A percentile compares a stretch with the other conserved stretches of the same genome.
Evolutionary conservation across 2,113 vertebrate species (phyloP).

Genomic region (Gadus macrocephalus): DNA sequence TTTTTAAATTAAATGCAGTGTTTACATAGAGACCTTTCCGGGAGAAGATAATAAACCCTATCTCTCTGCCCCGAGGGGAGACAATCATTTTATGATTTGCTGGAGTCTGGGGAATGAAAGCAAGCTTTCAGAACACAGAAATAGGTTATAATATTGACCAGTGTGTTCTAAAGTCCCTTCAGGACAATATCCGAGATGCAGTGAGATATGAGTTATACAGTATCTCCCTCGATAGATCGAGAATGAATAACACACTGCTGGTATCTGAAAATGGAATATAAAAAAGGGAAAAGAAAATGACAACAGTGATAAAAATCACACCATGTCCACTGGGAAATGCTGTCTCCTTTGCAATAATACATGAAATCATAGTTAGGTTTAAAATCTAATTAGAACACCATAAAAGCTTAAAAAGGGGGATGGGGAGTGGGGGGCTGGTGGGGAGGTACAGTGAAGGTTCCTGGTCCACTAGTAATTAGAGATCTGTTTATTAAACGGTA

Average conservation of each 20-base stretch:
- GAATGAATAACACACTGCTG: slow-evolving; percentile 49
- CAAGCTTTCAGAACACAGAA: slow-evolving; percentile 23
- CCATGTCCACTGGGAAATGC: background rate
- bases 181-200: slow-evolving; percentile 35
- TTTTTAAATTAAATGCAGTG: slow-evolving; percentile 14
- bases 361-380: background rate
- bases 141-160: slow-evolving; percentile 36
- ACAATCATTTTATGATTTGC: slow-evolving; percentile 23
- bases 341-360: slow-evolving; percentile 4
- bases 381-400: background rate
- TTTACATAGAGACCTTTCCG: background rate
- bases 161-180: slow-evolving; percentile 41
- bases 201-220: slow-evolving; percentile 37
- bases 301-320: slow-evolving; percentile 22
- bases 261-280: slow-evolving; percentile 30
- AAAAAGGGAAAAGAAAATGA: slow-evolving; percentile 44
- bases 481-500: slow-evolving; percentile 34
- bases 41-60: slow-evolving; percentile 15
- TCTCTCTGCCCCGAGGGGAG: slow-evolving; percentile 11
- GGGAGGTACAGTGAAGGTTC: slow-evolving; percentile 30
- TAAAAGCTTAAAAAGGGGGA: background rate
- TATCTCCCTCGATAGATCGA: slow-evolving; percentile 42
- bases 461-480: slow-evolving; percentile 43
- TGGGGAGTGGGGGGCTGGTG: no score
- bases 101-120: slow-evolving; percentile 18